Conservation (phyloP, 2,113 vertebrate species). For the Mohoua ochrocephala region DNA sequence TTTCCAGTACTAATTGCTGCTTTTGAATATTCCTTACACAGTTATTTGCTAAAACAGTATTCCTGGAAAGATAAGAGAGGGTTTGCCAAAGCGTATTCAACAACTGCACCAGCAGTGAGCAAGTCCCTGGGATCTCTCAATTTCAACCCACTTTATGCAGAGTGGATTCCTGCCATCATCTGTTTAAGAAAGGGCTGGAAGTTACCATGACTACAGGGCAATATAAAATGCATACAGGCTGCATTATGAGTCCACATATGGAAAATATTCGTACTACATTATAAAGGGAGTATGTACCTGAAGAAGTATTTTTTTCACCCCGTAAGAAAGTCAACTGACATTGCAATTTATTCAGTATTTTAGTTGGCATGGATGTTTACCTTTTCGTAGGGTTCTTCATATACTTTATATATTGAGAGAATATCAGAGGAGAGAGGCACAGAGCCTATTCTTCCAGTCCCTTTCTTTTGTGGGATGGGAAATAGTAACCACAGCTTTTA, state of each 20-base stretch:
- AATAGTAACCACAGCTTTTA: not conserved
- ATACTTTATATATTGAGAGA: not conserved
- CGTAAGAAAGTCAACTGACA: not conserved
- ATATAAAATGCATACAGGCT: constrained; percentile 1
- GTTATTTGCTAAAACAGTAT: not conserved
- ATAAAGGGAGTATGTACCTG: not conserved
- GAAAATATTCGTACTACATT: not conserved
- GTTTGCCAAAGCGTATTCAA: not conserved
- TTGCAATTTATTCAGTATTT: not conserved
- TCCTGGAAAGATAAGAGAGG: not conserved
- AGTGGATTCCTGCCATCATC: not conserved
- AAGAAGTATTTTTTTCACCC: not conserved
- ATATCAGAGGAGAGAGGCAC: not conserved
- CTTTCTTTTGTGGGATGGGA: not conserved
- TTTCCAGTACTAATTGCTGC: not conserved
- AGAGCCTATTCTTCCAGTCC: not conserved
- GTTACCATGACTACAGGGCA: not conserved
- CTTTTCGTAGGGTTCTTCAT: not conserved
- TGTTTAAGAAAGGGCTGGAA: not conserved
- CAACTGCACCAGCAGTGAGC: not conserved
- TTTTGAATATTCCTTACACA: not conserved
- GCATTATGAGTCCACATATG: constrained; percentile 8
- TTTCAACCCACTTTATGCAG: not conserved
- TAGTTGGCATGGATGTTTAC: not conserved
- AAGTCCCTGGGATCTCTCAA: not conserved